phyloP scores from a whole-genome alignment of 1,140 invertebrate species.

The Procambarus virginalis region DNA sequence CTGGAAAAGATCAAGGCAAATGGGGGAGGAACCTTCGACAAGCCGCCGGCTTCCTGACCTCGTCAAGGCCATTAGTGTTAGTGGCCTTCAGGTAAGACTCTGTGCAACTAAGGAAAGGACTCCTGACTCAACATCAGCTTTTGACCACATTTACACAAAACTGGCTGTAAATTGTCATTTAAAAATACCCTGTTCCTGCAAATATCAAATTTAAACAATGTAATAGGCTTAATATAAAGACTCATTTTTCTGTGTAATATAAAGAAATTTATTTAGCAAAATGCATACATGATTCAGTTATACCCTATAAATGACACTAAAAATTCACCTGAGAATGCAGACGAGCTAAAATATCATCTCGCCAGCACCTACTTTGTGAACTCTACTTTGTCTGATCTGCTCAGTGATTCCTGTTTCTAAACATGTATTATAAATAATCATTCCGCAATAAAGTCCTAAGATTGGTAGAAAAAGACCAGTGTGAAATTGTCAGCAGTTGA shows the following conservation, averaged over 20 bases:
- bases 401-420: neutral
- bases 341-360: no score
- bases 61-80: no score
- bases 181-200: neutral
- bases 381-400: neutral
- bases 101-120: no score
- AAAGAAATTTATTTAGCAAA: conserved; percentile 12
- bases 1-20: no score
- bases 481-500: neutral
- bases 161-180: no score
- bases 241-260: neutral
- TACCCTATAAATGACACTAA: neutral
- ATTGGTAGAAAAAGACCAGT: neutral
- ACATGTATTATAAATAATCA: neutral
- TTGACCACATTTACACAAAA: no score
- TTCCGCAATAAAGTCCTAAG: neutral
- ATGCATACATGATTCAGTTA: conserved; percentile 2
- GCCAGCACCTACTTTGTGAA: neutral
- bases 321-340: neutral
- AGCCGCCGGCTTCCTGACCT: no score
- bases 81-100: no score
- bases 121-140: no score
- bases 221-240: neutral
- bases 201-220: no score
- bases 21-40: no score